Evolutionary conservation across 2,888 invertebrate genomes (phyloP).

Genomic region (Ectropis crepuscularia): DNA sequence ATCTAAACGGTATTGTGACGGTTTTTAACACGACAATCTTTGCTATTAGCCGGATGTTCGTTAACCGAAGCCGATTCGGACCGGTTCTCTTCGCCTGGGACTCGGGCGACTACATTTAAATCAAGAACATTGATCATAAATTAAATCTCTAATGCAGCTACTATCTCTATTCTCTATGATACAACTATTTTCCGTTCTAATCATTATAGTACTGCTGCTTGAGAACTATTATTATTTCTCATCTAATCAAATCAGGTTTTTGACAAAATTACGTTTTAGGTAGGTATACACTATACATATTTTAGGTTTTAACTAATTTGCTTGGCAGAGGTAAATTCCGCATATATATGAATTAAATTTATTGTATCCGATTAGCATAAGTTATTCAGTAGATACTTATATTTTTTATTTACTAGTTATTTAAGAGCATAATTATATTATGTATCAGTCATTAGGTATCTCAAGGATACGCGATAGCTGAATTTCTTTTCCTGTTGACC

Average conservation of each 20-base stretch:
- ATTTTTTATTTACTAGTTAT: too few species aligned
- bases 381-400: too few species aligned
- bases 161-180: constrained; percentile 35
- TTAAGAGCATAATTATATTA: too few species aligned
- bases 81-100: constrained; percentile 43
- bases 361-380: too few species aligned
- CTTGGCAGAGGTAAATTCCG: neutral
- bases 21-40: constrained; percentile 50
- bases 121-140: constrained; percentile 44
- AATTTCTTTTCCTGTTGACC: constrained; percentile 64
- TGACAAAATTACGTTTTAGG: constrained; percentile 16
- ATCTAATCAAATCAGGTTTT: constrained; percentile 26
- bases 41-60: constrained; percentile 59
- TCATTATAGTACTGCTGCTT: neutral
- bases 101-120: constrained; percentile 19
- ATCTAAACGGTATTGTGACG: constrained; percentile 50
- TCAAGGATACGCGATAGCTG: constrained; percentile 45
- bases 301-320: constrained; percentile 30
- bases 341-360: too few species aligned
- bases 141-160: constrained; percentile 45
- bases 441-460: constrained; percentile 10
- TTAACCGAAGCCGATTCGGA: constrained; percentile 58
- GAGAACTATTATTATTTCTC: constrained; percentile 41
- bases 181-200: constrained; percentile 4
- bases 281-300: constrained; percentile 29